These are phyloP conservation scores for Raja brachyura DNA, from an alignment of 2,113 vertebrate genomes.

Conservation along the genomic window DNA sequence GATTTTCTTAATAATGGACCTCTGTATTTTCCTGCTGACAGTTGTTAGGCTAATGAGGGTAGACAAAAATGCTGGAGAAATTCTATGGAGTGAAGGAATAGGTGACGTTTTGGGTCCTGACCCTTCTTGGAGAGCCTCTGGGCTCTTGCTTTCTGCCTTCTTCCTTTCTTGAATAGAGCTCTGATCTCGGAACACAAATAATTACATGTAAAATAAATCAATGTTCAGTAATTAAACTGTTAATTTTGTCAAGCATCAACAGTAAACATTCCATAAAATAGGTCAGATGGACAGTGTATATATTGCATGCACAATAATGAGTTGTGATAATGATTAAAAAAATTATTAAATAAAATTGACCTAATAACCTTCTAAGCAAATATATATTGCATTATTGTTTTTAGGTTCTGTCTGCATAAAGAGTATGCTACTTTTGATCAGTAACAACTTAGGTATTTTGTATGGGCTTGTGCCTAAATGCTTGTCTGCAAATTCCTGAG, in stretches of 20 bases:
- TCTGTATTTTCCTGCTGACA: too few species aligned
- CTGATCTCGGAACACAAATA: not conserved
- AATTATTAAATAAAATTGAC: not conserved
- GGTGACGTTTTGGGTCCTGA: too few species aligned
- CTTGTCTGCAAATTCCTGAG: conserved; percentile 1
- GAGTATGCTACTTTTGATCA: not conserved
- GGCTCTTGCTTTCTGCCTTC: too few species aligned
- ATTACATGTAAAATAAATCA: not conserved
- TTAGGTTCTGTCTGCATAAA: not conserved
- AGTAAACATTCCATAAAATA: not conserved
- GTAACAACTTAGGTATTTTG: not conserved
- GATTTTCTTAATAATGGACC: too few species aligned
- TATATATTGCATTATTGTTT: not conserved
- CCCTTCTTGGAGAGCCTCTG: too few species aligned
- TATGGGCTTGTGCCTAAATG: conserved; percentile 11
- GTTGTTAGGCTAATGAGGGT: too few species aligned
- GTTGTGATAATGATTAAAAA: too few species aligned
- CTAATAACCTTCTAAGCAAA: not conserved
- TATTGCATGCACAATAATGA: not conserved
- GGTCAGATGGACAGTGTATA: not conserved
- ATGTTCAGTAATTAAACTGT: not conserved
- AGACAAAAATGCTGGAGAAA: too few species aligned
- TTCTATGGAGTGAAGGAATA: too few species aligned
- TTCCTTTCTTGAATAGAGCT: too few species aligned
- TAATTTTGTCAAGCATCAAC: not conserved